Conservation (phyloP, 1,140 invertebrate genomes). For the Sinonovacula constricta region DNA sequence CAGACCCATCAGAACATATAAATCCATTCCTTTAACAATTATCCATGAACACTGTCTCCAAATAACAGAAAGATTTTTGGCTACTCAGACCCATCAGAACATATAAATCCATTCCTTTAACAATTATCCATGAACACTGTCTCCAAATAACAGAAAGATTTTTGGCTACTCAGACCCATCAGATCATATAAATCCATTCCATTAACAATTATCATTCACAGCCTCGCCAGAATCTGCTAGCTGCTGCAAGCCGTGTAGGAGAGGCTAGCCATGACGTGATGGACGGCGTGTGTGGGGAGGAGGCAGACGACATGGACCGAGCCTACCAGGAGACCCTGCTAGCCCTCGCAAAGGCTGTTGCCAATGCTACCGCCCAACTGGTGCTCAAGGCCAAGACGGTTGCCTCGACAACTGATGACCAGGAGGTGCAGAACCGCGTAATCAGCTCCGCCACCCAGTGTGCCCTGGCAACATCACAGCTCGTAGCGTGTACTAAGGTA, state of each 20-base stretch:
- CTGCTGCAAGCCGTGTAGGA: constrained; percentile 95
- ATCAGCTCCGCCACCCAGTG: constrained; percentile 97
- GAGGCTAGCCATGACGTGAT: constrained; percentile 96
- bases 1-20: too few relatives aligned
- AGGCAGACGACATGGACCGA: constrained; percentile 81
- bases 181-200: neutral
- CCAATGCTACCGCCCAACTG: constrained; percentile 78
- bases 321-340: constrained; percentile 76
- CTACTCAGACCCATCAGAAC: too few relatives aligned
- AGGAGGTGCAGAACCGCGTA: constrained; percentile 86
- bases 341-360: constrained; percentile 77
- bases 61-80: too few relatives aligned
- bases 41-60: too few relatives aligned
- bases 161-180: neutral
- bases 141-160: neutral
- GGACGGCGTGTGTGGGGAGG: constrained; percentile 96
- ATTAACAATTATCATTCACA: constrained; percentile 77
- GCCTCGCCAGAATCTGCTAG: constrained; percentile 94
- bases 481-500: constrained; percentile 98
- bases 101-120: neutral
- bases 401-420: constrained; percentile 87
- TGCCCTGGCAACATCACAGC: constrained; percentile 96
- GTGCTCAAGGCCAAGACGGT: constrained; percentile 80
- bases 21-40: too few relatives aligned
- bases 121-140: neutral